Evolutionary conservation across 2,888 invertebrate genomes (phyloP), one percentile per base, ranked within the genome.

Genomic region (Hydraecia micacea): DNA sequence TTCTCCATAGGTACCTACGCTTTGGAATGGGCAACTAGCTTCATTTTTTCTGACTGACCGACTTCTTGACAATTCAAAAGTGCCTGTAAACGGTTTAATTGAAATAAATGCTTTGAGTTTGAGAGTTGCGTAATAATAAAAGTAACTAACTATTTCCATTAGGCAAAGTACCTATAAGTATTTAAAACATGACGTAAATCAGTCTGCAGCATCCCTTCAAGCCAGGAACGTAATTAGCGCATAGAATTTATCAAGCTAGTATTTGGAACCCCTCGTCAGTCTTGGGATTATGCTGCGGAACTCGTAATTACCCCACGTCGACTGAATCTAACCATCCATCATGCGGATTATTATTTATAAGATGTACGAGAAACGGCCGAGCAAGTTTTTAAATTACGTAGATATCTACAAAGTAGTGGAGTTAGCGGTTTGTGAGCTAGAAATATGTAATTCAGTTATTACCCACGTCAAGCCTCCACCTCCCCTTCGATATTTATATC

Each of bases 261-360:
- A 49, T 73, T 76, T 75, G 21, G 15, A 68, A 78, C 21, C 75
- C 72, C 49, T 63, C 70, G 60, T 69, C 77, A 66, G 77, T 75
- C 60, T 66, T 74, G 60, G 63, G 73, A 79, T 86, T 81, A 78
- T 28, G 71, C 75, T 46, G 36, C 60, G 81, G 70, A 83, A 83
- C 76, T 73, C 62, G 74, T 78, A 87, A 86, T 85, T 87, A 86
- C 39, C 73, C 73, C 68, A 66, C 74, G 75, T 80, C 66, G 25
- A 73, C 76, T 66, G 63, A 72, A 77, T 68, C 49, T 42, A 60
- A 65, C 70, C 78, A 86, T 87, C 77, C 58, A 83, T 81, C 78
- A 83, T 74, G 55, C 32, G 62, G 74, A 75, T 80, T 85, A 80
- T 76, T 85, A 80, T 76, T 67, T 81, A 63, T 71, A 68, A 84